Conservation (phyloP, 2,797 vertebrate genomes). For the Sebastes vulpes region DNA sequence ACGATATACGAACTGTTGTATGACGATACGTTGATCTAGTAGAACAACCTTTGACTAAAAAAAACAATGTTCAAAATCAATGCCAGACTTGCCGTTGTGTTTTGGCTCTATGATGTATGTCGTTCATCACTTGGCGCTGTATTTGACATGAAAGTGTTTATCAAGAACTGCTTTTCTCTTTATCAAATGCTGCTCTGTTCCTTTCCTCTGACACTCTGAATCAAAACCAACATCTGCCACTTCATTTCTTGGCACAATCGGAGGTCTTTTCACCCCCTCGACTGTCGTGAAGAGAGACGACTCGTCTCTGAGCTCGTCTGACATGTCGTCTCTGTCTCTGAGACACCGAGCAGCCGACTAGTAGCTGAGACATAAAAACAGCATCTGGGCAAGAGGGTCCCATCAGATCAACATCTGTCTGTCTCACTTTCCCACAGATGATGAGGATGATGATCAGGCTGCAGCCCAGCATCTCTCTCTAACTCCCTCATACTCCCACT, state of each 20-base stretch:
- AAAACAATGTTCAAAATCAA: not conserved
- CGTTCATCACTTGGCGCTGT: not conserved
- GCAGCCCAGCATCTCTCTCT: not conserved
- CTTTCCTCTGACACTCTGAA: not conserved
- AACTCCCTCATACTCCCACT: not conserved
- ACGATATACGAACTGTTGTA: too few relatives aligned
- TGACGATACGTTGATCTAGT: not conserved
- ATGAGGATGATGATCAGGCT: not conserved
- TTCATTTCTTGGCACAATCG: not conserved
- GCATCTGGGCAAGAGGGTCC: slow-evolving; percentile 9
- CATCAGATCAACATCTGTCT: not conserved
- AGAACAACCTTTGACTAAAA: not conserved
- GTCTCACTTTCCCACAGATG: not conserved
- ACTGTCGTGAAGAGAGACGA: not conserved
- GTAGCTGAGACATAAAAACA: slow-evolving; percentile 20
- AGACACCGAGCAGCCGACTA: not conserved
- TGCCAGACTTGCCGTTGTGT: too few relatives aligned
- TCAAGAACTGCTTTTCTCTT: not conserved
- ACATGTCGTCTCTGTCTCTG: not conserved
- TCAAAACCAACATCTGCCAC: not conserved
- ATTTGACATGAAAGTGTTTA: not conserved
- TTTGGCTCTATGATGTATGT: too few relatives aligned
- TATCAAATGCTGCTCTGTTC: not conserved
- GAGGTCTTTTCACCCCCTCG: not conserved
- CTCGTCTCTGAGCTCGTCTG: not conserved